Evolutionary conservation across 2,888 invertebrate genomes (phyloP), one percentile per base, ranked within the genome.

Genomic region (Geophilus truncorum): DNA sequence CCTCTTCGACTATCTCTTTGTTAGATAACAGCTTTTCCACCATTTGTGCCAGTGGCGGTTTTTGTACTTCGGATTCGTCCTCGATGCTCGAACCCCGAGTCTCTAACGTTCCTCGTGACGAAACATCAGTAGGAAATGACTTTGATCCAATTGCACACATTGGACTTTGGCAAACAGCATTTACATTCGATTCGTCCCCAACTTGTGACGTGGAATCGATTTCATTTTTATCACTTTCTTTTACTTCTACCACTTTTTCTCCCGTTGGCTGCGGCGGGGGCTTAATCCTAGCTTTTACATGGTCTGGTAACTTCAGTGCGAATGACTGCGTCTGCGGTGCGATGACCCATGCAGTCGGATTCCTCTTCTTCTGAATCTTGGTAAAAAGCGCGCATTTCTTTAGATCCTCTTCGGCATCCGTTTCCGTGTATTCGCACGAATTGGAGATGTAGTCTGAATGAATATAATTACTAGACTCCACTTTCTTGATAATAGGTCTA

Each of bases 401-500:
- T 34, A 79, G 62, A 30, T 51, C 57, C 32, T 79, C 79, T 32
- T 79, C 79, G 1, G 57, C 79, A 15, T 79, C 79, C n/a, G 45
- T 62, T 12, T 79, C 79, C 3, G 79, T 79, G 30, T 79, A 79
- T 7, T 57, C 62, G 10, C n/a, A 30, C n/a, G 30, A n/a, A 10
- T 28, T 30, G 18, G 28, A 34, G 23, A 23, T 25, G 28, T 18
- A 23, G 18, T 30, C 57, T 3, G 23, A 9, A 23, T 32, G 23
- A 18, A 28, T 18, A 18, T 28, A 30, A 21, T n/a, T 57, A n/a
- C 15, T 18, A 6, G 79, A 32, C 40, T 79, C 79, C 1, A 57
- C 25, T 28, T 34, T 70, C n/a, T 80, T 80, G 0, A 80, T 80
- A n/a, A 80, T 80, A 15, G 80, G 80, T 36, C 76, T 80, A n/a